Base-by-base conservation (phyloP, 1,140 invertebrate genomes). In the Drosophila pruinosa region DNA sequence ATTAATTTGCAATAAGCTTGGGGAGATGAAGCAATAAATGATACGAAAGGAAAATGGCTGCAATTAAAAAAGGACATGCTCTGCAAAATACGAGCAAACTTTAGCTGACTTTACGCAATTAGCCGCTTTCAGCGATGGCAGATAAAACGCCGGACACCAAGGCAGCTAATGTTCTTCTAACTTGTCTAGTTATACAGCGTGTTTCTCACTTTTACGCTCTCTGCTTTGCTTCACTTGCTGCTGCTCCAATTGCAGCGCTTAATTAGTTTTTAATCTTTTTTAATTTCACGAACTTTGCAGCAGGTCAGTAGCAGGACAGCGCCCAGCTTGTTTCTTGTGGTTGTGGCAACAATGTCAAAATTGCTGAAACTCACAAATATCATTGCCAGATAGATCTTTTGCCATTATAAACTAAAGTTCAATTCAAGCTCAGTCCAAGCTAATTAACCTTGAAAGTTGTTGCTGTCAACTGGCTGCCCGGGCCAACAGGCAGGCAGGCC, bases 251-350 rank as follows among this genome's bases (percentile, higher is more conserved):
- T 34, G 28, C 50, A 17, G 34, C 43, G 54, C 31, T 43, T 81
- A 82, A 82, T 82, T 82, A 78, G 70, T 77, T 81, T 81, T 74
- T 45, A 77, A 73, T 81, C 56, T 72, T 59, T 62, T 70, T 67
- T 67, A 39, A 54, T 77, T 61, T 59, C 53, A 45, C 34, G 65
- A 56, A 75, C 64, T 53, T 56, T 45, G 31, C 31, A 24, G 57
- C 50, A 58, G 50, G 34, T 36, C 28, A 36, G 4, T 14, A 7
- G 19, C 21, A 12, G 5, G n/a, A 24, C 4, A 45, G 2, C 21
- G 38, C 12, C 6, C 38, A 48, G 6, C 12, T 28, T 26, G 5
- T 26, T 26, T 41, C 4, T 24, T 52, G n/a, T n/a, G n/a, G n/a
- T n/a, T n/a, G n/a, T n/a, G n/a, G n/a, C n/a, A n/a, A n/a, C n/a